Evolutionary conservation across 2,113 vertebrate species (phyloP).

Genomic region (mouse (Mus musculus)): DNA sequence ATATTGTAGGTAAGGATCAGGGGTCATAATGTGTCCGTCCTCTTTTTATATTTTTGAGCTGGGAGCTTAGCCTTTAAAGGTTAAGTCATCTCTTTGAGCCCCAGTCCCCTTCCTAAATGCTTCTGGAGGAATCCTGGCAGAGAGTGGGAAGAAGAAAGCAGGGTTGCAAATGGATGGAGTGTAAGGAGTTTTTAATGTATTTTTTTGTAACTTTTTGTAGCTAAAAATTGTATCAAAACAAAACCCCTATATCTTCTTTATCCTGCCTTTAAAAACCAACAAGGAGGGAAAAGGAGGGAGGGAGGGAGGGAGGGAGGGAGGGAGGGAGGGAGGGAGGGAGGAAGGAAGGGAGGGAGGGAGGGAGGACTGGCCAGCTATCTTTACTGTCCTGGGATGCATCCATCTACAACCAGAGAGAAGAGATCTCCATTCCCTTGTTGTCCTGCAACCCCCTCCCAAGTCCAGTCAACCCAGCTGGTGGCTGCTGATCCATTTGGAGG

Average conservation of each 20-base stretch:
- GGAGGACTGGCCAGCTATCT: not conserved
- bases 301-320: too few species aligned
- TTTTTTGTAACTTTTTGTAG: conserved; percentile 21
- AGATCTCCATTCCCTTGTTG: not conserved
- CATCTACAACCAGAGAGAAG: not conserved
- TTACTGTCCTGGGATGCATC: not conserved
- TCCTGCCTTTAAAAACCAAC: not conserved
- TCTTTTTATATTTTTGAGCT: not conserved
- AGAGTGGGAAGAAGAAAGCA: not conserved
- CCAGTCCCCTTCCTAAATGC: not conserved
- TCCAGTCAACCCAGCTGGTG: not conserved
- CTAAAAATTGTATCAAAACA: conserved; percentile 42
- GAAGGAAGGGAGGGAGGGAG: too few species aligned
- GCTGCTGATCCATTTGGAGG: not conserved
- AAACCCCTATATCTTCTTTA: not conserved
- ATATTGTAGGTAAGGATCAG: not conserved
- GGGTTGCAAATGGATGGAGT: not conserved
- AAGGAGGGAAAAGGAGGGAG: not conserved
- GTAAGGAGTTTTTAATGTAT: not conserved
- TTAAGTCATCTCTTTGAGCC: not conserved
- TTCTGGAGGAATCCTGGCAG: not conserved
- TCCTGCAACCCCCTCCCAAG: not conserved
- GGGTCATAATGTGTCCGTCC: not conserved
- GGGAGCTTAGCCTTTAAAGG: not conserved
- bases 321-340: too few species aligned